These are phyloP conservation scores for Stomorhina lunata DNA, from an alignment of 2,888 invertebrate species.

Conservation along the genomic window DNA sequence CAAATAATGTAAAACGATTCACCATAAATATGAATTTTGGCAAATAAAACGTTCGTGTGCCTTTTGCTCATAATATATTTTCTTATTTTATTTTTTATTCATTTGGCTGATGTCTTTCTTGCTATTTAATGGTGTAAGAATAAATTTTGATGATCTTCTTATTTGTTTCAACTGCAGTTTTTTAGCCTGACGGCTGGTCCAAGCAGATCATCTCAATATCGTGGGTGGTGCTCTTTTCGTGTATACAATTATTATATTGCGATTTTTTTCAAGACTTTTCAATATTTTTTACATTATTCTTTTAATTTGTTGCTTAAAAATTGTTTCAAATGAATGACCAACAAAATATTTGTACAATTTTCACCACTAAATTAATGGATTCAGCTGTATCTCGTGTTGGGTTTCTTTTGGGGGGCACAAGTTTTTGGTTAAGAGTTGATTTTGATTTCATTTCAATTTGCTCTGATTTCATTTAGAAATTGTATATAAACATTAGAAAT, in stretches of 20 bases:
- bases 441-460: conserved; percentile 10
- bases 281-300: conserved; percentile 11
- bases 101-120: conserved; percentile 64
- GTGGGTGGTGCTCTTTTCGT: conserved; percentile 57
- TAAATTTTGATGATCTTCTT: conserved; percentile 20
- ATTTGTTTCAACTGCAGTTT: conserved; percentile 18
- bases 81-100: conserved; percentile 68
- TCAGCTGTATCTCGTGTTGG: conserved; percentile 11
- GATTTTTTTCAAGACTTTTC: conserved; percentile 6
- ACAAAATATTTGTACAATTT: conserved; percentile 31
- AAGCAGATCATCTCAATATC: conserved; percentile 14
- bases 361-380: conserved; percentile 33
- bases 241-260: not conserved
- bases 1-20: not conserved
- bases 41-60: conserved; percentile 70
- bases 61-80: conserved; percentile 66
- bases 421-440: conserved; percentile 21
- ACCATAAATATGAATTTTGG: conserved; percentile 70
- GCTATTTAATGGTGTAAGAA: conserved; percentile 42
- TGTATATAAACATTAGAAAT: conserved; percentile 26
- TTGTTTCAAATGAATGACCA: not conserved
- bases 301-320: not conserved
- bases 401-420: not conserved
- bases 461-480: conserved; percentile 29
- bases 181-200: conserved; percentile 49